Conservation (phyloP, 2,888 invertebrate genomes). For the Harpagoxenus sublaevis region DNA sequence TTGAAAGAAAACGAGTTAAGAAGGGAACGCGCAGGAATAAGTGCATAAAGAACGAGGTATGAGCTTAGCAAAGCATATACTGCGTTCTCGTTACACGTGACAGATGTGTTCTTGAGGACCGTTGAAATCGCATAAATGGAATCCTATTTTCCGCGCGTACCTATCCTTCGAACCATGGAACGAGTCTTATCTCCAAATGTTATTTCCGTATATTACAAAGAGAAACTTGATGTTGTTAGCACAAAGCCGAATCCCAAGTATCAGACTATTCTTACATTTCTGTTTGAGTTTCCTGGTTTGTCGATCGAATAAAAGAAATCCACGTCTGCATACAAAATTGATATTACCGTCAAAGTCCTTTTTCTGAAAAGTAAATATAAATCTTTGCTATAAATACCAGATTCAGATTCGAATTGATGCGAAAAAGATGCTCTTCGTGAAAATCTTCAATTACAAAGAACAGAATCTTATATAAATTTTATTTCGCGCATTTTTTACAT, state of each 20-base stretch:
- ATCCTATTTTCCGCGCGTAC: slow-evolving; percentile 34
- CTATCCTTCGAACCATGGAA: slow-evolving; percentile 17
- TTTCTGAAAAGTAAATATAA: slow-evolving; percentile 8
- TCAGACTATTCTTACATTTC: slow-evolving; percentile 17
- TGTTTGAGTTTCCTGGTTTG: slow-evolving; percentile 17
- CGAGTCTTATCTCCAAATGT: slow-evolving; percentile 49
- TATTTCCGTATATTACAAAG: slow-evolving; percentile 46
- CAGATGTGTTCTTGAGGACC: slow-evolving; percentile 42
- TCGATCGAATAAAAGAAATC: slow-evolving; percentile 28
- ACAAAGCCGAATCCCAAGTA: slow-evolving; percentile 13
- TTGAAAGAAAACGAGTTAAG: slow-evolving; percentile 30
- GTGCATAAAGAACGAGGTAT: slow-evolving; percentile 38
- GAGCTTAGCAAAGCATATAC: slow-evolving; percentile 28
- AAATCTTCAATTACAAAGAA: background rate
- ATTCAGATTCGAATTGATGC: background rate
- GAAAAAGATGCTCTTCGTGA: background rate
- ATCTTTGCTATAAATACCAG: background rate
- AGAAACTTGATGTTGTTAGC: slow-evolving; percentile 13
- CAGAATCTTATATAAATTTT: background rate
- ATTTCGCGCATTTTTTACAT: background rate
- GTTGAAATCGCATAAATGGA: slow-evolving; percentile 49
- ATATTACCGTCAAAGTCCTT: slow-evolving; percentile 20
- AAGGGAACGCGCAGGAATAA: slow-evolving; percentile 17
- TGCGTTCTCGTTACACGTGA: slow-evolving; percentile 33
- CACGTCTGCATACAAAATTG: slow-evolving; percentile 31